A percentile compares a stretch with the other conserved stretches of the same genome.
phyloP scores from a whole-genome alignment of 2,888 invertebrate genomes.

The Dione vanillae region DNA sequence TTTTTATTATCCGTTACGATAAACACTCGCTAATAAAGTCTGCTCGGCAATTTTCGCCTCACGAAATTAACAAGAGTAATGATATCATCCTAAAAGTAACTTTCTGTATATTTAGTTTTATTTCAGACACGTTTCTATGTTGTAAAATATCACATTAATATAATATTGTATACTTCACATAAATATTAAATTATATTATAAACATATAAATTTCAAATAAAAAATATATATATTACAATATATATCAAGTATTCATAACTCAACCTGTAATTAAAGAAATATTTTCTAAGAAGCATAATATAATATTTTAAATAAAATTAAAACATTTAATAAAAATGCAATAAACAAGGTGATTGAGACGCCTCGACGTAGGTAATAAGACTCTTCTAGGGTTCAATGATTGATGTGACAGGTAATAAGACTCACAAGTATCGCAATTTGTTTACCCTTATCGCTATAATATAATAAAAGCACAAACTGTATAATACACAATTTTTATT shows the following conservation, averaged over 20 bases:
- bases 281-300: too few relatives aligned
- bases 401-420: constrained; percentile 83
- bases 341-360: constrained; percentile 43
- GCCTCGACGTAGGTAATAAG: constrained; percentile 60
- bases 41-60: constrained; percentile 58
- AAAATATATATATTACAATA: too few relatives aligned
- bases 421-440: constrained; percentile 81
- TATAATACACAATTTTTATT: constrained; percentile 72
- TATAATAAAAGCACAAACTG: constrained; percentile 67
- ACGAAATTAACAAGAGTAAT: not conserved
- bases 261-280: too few relatives aligned
- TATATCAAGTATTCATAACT: too few relatives aligned
- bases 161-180: not conserved
- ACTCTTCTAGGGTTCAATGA: constrained; percentile 76
- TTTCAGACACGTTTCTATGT: not conserved
- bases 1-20: constrained; percentile 72
- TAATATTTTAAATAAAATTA: constrained; percentile 29
- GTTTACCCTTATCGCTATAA: constrained; percentile 81
- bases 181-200: not conserved
- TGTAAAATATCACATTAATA: not conserved
- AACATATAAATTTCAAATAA: too few relatives aligned
- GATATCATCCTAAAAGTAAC: not conserved
- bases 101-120: not conserved
- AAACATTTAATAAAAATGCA: constrained; percentile 43
- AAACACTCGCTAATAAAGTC: constrained; percentile 77